Evolutionary conservation across 1,140 invertebrate species (phyloP).

Genomic region (Meloidogyne floridensis): DNA sequence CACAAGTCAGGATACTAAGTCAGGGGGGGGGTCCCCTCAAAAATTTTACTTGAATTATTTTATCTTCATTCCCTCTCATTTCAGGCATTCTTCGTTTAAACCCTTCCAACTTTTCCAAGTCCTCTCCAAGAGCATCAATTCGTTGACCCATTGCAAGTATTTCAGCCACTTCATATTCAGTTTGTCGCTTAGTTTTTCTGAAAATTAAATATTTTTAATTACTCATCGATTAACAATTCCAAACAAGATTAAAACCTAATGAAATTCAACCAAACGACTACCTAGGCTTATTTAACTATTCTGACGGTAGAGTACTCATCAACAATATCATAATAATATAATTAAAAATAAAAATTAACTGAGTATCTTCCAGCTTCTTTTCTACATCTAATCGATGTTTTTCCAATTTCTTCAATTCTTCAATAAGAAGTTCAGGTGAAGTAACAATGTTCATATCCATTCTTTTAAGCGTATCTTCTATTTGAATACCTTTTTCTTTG

Average conservation of each 20-base stretch:
- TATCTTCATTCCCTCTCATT: slow-evolving; percentile 1
- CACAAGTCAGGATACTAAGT: too few species aligned
- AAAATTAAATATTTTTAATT: background rate
- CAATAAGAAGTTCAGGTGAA: slow-evolving; percentile 22
- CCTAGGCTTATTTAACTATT: too few species aligned
- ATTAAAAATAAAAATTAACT: background rate
- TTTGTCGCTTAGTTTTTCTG: slow-evolving; percentile 4
- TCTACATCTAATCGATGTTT: background rate
- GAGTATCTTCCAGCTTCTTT: background rate
- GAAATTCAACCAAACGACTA: too few species aligned
- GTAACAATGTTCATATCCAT: slow-evolving; percentile 26
- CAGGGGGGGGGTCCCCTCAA: too few species aligned
- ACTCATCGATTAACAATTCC: too few species aligned
- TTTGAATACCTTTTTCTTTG: background rate
- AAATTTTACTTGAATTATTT: background rate
- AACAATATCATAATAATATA: too few species aligned
- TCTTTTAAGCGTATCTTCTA: slow-evolving; percentile 26
- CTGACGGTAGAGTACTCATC: too few species aligned
- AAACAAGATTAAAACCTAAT: too few species aligned
- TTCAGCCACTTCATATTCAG: slow-evolving; percentile 24
- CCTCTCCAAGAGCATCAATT: background rate
- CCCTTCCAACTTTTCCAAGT: background rate
- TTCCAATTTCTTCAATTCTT: slow-evolving; percentile 17
- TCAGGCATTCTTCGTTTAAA: background rate
- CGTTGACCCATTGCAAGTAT: slow-evolving; percentile 2